Conservation (phyloP, 1,140 invertebrate genomes). For the Drosophila repletoides region DNA sequence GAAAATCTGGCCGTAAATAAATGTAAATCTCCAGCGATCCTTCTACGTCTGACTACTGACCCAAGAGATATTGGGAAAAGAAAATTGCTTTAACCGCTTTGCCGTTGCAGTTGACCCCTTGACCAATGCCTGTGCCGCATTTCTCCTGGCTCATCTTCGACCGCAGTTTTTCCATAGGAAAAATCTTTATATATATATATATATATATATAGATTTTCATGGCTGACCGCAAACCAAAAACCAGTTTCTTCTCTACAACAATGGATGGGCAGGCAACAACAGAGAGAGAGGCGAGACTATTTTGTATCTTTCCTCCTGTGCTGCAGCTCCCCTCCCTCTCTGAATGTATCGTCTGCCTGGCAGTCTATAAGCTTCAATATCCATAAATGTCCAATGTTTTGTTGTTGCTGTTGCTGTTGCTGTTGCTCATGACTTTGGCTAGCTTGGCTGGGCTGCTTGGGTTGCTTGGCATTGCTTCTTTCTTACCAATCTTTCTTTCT, state of each 20-base stretch:
- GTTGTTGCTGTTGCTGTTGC: slow-evolving; percentile 44
- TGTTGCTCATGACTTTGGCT: slow-evolving; percentile 69
- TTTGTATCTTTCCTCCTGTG: background rate
- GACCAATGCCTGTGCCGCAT: slow-evolving; percentile 32
- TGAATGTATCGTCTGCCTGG: slow-evolving; percentile 18
- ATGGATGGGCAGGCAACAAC: too few relatives aligned
- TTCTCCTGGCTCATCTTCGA: background rate
- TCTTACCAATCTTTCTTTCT: slow-evolving; percentile 23
- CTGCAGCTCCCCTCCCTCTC: background rate
- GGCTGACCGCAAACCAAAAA: slow-evolving; percentile 28
- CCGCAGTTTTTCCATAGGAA: slow-evolving; percentile 58
- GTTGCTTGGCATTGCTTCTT: slow-evolving; percentile 36
- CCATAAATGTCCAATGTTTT: slow-evolving; percentile 77
- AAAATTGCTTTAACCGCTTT: slow-evolving; percentile 39
- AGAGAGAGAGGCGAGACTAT: too few relatives aligned
- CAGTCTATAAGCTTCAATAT: slow-evolving; percentile 79
- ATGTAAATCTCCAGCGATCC: slow-evolving; percentile 19
- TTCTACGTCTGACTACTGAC: slow-evolving; percentile 19
- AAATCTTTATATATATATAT: slow-evolving; percentile 3
- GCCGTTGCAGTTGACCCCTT: slow-evolving; percentile 53
- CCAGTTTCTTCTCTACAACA: slow-evolving; percentile 59
- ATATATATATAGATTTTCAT: slow-evolving; percentile 17
- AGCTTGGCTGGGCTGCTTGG: too few relatives aligned
- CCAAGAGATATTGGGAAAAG: slow-evolving; percentile 16
- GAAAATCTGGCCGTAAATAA: slow-evolving; percentile 64